Base-by-base conservation (phyloP, 2,888 invertebrate genomes). In the Coelinius sp. region DNA sequence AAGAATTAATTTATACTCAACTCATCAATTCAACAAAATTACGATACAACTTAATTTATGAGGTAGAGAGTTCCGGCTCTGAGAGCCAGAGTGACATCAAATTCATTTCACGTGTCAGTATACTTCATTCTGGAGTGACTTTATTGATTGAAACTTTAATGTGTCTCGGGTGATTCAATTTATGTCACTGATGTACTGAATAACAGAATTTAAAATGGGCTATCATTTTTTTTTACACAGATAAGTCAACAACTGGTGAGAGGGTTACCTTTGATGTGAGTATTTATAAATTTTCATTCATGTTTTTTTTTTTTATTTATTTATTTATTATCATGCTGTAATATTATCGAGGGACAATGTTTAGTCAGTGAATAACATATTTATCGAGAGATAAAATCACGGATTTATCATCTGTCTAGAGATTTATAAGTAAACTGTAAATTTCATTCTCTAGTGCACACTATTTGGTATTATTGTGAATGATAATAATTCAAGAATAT, bases 181-280 rank as follows among this genome's bases (percentile, higher is more conserved):
- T 41, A 41, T 63, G 14, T 63, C 41, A 41, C n/a, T 10, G 24
- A 44, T 44, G 6, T 14, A 41, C 24, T 41, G 5, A 63, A 59
- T 59, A 20, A 35, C 12, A n/a, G 22, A 27, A n/a, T 14, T 14
- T 5, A 46, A 56, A 56, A 31, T 56, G 31, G 5, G 52, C 1
- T 53, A 59, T 14, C 10, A 49, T 35, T 38, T 38, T 63, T 24
- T 44, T 41, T 31, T 35, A 14, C 20, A n/a, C 63, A 63, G 63
- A 63, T 8, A 63, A 63, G 63, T 63, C 63, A 41, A 63, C 63
- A 41, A 63, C 63, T 63, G 63, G 63, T 63, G 63, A 63, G 27
- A 38, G 63, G n/a, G 63, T 63, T 63, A 63, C 63, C 22, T 63
- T 63, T 38, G 63, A 63, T 8, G 63, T 63, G 24, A 63, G 63